Evolutionary conservation across 1,140 invertebrate species (phyloP).

Genomic region (Eulimnadia texana): DNA sequence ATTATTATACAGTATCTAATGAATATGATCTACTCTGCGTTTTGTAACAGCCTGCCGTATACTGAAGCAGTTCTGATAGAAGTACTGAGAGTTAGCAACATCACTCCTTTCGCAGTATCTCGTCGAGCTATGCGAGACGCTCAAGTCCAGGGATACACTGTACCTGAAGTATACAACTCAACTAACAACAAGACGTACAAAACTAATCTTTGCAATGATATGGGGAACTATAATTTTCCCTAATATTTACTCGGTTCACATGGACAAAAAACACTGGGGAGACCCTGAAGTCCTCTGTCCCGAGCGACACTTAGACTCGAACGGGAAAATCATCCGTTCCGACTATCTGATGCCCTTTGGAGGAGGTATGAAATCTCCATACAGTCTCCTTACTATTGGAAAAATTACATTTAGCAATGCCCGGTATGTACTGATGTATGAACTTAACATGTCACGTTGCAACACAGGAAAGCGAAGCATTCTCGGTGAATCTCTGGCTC

Average conservation of each 20-base stretch:
- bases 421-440: neutral
- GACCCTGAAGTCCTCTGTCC: slow-evolving; percentile 54
- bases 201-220: slow-evolving; percentile 9
- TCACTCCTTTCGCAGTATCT: slow-evolving; percentile 11
- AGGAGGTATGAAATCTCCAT: slow-evolving; percentile 34
- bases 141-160: slow-evolving; percentile 9
- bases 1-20: slow-evolving; percentile 1
- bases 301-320: slow-evolving; percentile 44
- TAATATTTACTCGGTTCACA: slow-evolving; percentile 45
- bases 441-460: neutral
- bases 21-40: no score
- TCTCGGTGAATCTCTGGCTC: neutral
- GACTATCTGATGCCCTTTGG: slow-evolving; percentile 50
- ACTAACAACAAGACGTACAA: neutral
- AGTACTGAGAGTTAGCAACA: slow-evolving; percentile 12
- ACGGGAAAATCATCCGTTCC: slow-evolving; percentile 37
- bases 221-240: slow-evolving; percentile 45
- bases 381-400: neutral
- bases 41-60: slow-evolving; percentile 11
- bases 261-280: slow-evolving; percentile 42
- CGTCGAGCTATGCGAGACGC: slow-evolving; percentile 6
- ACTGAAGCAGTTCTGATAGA: slow-evolving; percentile 13
- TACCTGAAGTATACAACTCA: slow-evolving; percentile 12
- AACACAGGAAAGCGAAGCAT: neutral
- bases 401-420: no score